A percentile compares a stretch with the other conserved stretches of the same genome.
Evolutionary conservation across 2,888 invertebrate genomes (phyloP).

Genomic region (Stramonita haemastoma): DNA sequence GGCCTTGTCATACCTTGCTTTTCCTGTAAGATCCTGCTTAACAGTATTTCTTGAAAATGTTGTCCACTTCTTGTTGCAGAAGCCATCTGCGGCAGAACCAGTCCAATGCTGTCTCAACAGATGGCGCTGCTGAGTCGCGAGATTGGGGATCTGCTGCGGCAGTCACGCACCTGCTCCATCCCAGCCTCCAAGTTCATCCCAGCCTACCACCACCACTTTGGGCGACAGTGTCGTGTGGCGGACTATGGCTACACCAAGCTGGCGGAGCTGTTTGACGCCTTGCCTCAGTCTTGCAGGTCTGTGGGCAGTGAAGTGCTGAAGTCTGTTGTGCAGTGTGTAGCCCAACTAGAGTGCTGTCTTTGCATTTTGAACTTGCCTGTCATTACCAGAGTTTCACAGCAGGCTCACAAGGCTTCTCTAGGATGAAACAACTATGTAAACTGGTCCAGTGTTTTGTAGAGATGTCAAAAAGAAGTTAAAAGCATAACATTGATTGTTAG

Average conservation of each 20-base stretch:
- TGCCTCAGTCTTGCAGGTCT: constrained; percentile 86
- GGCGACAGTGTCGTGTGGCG: constrained; percentile 92
- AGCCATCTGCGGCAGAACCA: constrained; percentile 43
- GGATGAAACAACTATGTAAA: too few species aligned
- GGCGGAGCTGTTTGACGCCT: constrained; percentile 93
- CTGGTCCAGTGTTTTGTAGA: background rate
- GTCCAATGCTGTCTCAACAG: constrained; percentile 80
- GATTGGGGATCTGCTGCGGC: constrained; percentile 90
- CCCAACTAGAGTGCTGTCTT: too few species aligned
- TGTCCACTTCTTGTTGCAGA: background rate
- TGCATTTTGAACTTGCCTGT: too few species aligned
- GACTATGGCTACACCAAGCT: constrained; percentile 96
- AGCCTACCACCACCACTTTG: constrained; percentile 96
- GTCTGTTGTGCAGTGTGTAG: too few species aligned
- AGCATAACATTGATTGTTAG: too few species aligned
- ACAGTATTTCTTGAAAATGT: too few species aligned
- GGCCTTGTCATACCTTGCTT: too few species aligned
- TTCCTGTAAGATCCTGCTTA: too few species aligned
- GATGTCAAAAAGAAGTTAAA: background rate
- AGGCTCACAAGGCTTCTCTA: too few species aligned
- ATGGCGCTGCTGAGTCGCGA: constrained; percentile 90
- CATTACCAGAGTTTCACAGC: too few species aligned
- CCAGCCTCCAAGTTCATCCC: constrained; percentile 95
- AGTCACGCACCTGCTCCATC: constrained; percentile 90
- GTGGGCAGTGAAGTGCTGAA: background rate